phyloP scores from a whole-genome alignment of 2,797 vertebrate species.

The Hafferia zeledoni region DNA sequence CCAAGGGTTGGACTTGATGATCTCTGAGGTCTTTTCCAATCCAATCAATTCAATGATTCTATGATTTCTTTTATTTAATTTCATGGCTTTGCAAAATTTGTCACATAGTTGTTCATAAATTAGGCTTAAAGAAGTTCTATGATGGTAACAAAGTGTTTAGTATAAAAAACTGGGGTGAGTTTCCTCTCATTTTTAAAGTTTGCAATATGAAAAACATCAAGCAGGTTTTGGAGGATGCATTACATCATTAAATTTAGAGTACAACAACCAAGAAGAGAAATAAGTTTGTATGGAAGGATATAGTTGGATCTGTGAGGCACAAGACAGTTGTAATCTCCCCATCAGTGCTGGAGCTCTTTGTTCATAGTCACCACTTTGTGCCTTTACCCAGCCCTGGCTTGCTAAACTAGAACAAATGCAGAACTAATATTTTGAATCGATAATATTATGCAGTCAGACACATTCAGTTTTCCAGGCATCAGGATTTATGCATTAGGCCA shows the following conservation, averaged over 20 bases:
- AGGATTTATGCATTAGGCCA: background rate
- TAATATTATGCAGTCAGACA: background rate
- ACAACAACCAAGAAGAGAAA: background rate
- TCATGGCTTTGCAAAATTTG: background rate
- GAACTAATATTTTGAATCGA: background rate
- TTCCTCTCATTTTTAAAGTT: background rate
- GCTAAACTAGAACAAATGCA: background rate
- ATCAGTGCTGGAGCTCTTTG: background rate
- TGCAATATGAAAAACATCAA: background rate
- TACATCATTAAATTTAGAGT: background rate
- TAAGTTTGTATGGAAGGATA: background rate
- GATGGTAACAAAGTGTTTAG: background rate
- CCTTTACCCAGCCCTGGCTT: background rate
- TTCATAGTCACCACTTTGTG: background rate
- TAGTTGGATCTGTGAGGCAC: background rate
- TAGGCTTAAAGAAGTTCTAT: background rate
- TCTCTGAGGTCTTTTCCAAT: no score
- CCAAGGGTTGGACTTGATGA: no score
- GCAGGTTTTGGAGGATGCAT: background rate
- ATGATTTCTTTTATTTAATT: constrained; percentile 23
- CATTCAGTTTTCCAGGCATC: background rate
- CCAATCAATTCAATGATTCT: no score
- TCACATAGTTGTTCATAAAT: background rate
- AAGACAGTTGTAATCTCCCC: background rate
- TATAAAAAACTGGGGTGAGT: background rate